phyloP scores from a whole-genome alignment of 1,140 invertebrate species.

The Pristionchus pacificus region DNA sequence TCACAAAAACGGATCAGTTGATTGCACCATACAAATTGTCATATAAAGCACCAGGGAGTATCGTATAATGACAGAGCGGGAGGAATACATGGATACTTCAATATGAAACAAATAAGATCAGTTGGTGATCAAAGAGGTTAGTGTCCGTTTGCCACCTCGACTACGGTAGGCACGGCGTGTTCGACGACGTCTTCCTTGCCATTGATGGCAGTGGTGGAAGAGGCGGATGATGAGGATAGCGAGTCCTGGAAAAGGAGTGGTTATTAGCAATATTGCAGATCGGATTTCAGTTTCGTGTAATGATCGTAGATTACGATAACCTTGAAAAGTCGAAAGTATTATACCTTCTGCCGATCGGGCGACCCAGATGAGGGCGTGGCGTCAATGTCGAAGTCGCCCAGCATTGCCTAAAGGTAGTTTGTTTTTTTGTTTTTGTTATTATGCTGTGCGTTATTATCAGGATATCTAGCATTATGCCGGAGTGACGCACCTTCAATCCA shows the following conservation, averaged over 20 bases:
- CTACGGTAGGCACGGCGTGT: background rate
- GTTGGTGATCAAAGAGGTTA: no score
- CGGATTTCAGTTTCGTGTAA: background rate
- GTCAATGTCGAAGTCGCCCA: constrained; percentile 29
- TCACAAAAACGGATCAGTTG: no score
- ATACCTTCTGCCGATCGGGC: background rate
- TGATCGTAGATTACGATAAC: no score
- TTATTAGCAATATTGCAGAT: background rate
- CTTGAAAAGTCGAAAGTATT: background rate
- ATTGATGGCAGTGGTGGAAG: background rate
- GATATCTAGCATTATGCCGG: background rate
- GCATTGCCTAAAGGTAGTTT: constrained; percentile 31
- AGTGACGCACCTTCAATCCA: constrained; percentile 43
- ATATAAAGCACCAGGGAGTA: no score
- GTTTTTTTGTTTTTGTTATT: background rate
- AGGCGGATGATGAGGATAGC: background rate
- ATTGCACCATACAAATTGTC: no score
- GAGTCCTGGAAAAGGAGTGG: background rate
- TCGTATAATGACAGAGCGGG: no score
- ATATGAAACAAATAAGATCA: no score
- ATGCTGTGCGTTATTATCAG: background rate
- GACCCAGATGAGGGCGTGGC: background rate
- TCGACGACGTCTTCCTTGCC: background rate
- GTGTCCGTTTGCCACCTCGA: background rate
- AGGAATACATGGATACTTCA: no score